These are phyloP conservation scores for Drosophila trapezifrons DNA, from an alignment of 1,140 invertebrate genomes.

Conservation along the genomic window DNA sequence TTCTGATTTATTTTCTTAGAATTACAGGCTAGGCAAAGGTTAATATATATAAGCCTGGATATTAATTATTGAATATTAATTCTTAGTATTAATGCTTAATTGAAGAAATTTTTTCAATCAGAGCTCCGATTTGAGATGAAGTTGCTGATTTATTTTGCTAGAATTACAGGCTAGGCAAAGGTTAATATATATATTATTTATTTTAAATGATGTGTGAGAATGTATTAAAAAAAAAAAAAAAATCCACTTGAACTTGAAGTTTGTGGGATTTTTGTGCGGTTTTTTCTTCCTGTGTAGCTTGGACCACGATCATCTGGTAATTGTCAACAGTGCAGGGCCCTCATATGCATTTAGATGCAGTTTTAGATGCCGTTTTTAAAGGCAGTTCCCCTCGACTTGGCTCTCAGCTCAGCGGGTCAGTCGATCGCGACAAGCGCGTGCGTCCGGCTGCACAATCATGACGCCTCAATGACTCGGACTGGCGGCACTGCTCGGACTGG, in stretches of 20 bases:
- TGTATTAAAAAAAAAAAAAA: no score
- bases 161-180: neutral
- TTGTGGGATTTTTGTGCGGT: neutral
- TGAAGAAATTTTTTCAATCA: no score
- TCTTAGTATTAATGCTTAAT: no score
- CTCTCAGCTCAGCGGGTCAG: slow-evolving; percentile 14
- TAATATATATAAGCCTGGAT: neutral
- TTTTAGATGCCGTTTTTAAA: neutral
- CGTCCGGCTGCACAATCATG: slow-evolving; percentile 32
- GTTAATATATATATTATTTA: neutral
- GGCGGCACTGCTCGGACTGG: no score
- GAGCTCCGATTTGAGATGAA: no score
- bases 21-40: neutral
- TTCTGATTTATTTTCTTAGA: no score
- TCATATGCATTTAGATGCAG: neutral
- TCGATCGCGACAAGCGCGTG: slow-evolving; percentile 33
- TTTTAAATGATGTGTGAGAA: neutral
- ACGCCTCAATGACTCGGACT: slow-evolving; percentile 12
- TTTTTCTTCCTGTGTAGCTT: slow-evolving; percentile 5
- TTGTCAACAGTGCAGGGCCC: slow-evolving; percentile 11
- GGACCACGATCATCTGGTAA: slow-evolving; percentile 9
- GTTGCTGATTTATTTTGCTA: no score
- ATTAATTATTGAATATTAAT: no score
- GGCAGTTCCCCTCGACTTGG: slow-evolving; percentile 5
- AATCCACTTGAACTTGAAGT: neutral